These are phyloP conservation scores for Drepanosiphum platanoidis DNA, from an alignment of 2,888 invertebrate species.

Conservation along the genomic window DNA sequence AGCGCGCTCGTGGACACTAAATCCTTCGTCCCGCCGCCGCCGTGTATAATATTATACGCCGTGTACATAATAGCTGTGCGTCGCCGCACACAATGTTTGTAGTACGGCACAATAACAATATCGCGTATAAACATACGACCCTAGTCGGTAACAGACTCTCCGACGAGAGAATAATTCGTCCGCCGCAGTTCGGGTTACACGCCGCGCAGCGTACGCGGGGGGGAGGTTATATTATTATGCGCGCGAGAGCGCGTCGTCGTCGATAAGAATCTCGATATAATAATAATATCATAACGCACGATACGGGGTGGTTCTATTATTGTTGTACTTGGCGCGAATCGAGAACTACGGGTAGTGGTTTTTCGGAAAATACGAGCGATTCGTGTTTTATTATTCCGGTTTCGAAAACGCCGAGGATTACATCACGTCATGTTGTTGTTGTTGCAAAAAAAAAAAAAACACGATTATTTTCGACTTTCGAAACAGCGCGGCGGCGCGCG, in stretches of 20 bases:
- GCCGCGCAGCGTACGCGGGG: too few species aligned
- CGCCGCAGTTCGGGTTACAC: slow-evolving; percentile 43
- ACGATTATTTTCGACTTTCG: too few species aligned
- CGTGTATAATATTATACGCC: background rate
- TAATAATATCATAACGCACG: background rate
- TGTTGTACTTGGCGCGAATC: too few species aligned
- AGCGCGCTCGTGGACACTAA: slow-evolving; percentile 45
- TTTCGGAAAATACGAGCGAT: background rate
- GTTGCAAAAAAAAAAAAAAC: too few species aligned
- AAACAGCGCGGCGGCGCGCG: too few species aligned
- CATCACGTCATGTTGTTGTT: too few species aligned
- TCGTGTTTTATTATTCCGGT: too few species aligned
- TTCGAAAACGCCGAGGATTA: too few species aligned
- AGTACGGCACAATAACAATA: background rate
- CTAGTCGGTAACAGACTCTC: slow-evolving; percentile 32
- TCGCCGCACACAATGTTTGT: background rate
- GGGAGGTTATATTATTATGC: too few species aligned
- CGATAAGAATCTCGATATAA: slow-evolving; percentile 43
- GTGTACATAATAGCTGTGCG: slow-evolving; percentile 16
- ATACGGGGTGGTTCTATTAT: background rate
- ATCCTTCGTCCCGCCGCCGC: background rate
- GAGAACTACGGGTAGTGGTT: background rate
- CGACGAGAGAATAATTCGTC: slow-evolving; percentile 18
- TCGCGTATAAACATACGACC: background rate
- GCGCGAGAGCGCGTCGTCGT: too few species aligned